Base-by-base conservation (phyloP, 2,888 invertebrate species). In the Drosophila subquinaria region DNA sequence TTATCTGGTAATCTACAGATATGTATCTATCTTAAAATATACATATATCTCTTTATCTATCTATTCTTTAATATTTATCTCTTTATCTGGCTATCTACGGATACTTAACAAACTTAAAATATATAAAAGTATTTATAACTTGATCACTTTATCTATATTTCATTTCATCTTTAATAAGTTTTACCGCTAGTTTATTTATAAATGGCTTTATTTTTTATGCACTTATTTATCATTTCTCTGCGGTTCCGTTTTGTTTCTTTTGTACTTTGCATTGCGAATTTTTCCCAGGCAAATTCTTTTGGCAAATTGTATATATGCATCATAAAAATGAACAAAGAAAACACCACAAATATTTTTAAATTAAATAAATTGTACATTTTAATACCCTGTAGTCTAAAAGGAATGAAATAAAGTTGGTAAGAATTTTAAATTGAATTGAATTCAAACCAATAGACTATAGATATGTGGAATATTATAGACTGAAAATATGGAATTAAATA, bases 271-370 rank as follows among this genome's bases (percentile, higher is more conserved):
- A 76, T 66, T 73, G 77, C 63, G 64, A 48, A 82, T 86, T 80
- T 59, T 82, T 76, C 53, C 47, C 65, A 52, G 69, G 61, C 65
- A 86, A 84, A 86, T 86, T 76, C 84, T 72, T 81, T 87, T 81
- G 79, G 71, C 74, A 81, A 83, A 70, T 83, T 83, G 67, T 79
- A 69, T 73, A 79, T 74, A 81, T 83, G 73, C 86, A 85, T 71
- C 79, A 81, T 78, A 73, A 74, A 80, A 69, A 62, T 47, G 15
- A 63, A 60, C 55, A 65, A 56, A 45, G 23, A 61, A 61, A 40
- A 55, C 50, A 61, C 30, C 40, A 61, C 51, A 27, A 74, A 78
- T 57, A 74, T 74, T 88, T 88, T 74, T 59, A 62, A 72, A 75
- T 88, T 77, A 79, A 70, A 83, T 82, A 80, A 68, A 80, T 73